These are phyloP conservation scores for Melitaea cinxia DNA, from an alignment of 1,140 invertebrate genomes.

Conservation along the genomic window DNA sequence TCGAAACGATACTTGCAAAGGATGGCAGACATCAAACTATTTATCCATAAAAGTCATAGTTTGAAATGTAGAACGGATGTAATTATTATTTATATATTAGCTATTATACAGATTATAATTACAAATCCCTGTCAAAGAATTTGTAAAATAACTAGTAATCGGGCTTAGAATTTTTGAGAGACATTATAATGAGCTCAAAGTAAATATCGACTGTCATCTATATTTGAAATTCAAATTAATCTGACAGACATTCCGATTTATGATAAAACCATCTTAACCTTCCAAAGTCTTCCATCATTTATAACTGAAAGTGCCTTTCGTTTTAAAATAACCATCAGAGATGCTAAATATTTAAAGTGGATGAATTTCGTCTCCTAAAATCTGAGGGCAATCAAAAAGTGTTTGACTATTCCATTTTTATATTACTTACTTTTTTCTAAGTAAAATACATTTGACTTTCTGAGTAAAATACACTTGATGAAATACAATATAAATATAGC, in stretches of 20 bases:
- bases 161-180: background rate
- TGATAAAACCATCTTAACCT: constrained; percentile 8
- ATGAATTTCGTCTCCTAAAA: background rate
- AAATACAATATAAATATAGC: too few species aligned
- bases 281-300: background rate
- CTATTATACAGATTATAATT: background rate
- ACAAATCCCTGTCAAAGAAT: background rate
- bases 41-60: too few species aligned
- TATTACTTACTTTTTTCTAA: too few species aligned
- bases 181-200: background rate
- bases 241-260: constrained; percentile 7
- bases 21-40: too few species aligned
- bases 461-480: too few species aligned
- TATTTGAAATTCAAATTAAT: constrained; percentile 13
- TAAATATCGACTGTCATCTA: constrained; percentile 1
- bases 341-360: background rate
- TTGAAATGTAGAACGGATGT: too few species aligned
- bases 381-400: background rate
- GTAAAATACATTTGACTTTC: too few species aligned
- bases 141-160: constrained; percentile 2
- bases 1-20: too few species aligned
- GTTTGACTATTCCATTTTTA: background rate
- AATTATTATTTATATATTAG: too few species aligned
- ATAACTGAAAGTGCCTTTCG: background rate
- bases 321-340: background rate